These are phyloP conservation scores for Oxytorus armatus DNA, from an alignment of 2,888 invertebrate genomes.

Conservation along the genomic window DNA sequence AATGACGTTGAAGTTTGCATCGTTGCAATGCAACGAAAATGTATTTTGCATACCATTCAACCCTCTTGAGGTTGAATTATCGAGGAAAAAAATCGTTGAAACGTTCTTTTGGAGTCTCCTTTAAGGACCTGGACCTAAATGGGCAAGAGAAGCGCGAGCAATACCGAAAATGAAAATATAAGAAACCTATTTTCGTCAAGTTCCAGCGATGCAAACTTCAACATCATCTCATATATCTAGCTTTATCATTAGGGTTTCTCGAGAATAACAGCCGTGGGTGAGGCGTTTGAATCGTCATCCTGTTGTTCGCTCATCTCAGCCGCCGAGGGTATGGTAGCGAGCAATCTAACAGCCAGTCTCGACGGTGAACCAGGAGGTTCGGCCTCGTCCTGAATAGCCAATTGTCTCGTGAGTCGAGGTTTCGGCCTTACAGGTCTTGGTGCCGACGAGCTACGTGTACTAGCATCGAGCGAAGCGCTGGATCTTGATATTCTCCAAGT, in stretches of 20 bases:
- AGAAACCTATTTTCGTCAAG: too few species aligned
- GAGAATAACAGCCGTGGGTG: not conserved
- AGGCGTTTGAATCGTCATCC: conserved; percentile 87
- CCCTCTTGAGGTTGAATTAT: too few species aligned
- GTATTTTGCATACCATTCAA: too few species aligned
- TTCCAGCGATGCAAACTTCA: too few species aligned
- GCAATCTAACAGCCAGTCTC: conserved; percentile 86
- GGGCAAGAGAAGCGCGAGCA: too few species aligned
- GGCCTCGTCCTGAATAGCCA: conserved; percentile 87
- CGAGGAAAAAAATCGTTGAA: too few species aligned
- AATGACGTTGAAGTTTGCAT: too few species aligned
- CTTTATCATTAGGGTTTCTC: not conserved
- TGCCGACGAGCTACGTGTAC: conserved; percentile 77
- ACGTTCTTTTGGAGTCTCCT: too few species aligned
- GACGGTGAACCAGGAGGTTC: conserved; percentile 89
- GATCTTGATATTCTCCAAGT: conserved; percentile 95
- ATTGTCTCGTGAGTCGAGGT: conserved; percentile 92
- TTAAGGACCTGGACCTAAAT: too few species aligned
- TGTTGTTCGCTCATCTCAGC: conserved; percentile 90
- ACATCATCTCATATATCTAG: not conserved
- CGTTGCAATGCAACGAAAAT: too few species aligned
- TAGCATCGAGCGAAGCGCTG: conserved; percentile 88
- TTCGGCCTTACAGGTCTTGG: conserved; percentile 85
- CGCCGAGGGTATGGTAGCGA: conserved; percentile 91
- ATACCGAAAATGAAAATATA: too few species aligned